Percentiles rank a stretch among this genome's conserved stretches.
Evolutionary conservation across 2,113 vertebrate species (phyloP).

Genomic region (Ictalurus furcatus): DNA sequence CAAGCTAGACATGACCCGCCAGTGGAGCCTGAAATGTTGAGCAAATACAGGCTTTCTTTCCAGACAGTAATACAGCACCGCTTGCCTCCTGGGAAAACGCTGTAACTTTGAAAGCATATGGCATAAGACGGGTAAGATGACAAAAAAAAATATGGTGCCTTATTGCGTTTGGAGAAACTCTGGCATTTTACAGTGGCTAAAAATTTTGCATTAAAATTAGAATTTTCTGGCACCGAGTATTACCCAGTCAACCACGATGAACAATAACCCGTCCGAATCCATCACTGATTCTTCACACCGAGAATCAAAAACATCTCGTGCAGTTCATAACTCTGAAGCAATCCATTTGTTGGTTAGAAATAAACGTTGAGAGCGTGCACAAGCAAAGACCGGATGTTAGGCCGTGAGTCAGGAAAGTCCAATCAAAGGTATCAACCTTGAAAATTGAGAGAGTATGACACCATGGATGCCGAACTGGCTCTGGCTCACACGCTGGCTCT

Average conservation of each 20-base stretch:
- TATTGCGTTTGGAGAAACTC: neutral
- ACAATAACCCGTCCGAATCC: neutral
- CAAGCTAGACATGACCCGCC: slow-evolving; percentile 27
- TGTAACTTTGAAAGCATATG: neutral
- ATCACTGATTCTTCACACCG: neutral
- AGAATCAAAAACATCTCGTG: slow-evolving; percentile 20
- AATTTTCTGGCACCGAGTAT: slow-evolving; percentile 14
- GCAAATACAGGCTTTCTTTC: slow-evolving; percentile 15
- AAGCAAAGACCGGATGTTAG: neutral
- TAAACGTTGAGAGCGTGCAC: neutral
- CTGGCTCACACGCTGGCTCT: slow-evolving; percentile 24
- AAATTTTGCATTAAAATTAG: slow-evolving; percentile 18
- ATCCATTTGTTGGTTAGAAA: neutral
- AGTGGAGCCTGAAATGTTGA: slow-evolving; percentile 23
- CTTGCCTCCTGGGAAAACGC: neutral
- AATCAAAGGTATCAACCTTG: slow-evolving; percentile 22
- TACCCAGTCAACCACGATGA: neutral
- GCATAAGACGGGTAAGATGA: neutral
- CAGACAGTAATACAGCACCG: slow-evolving; percentile 2
- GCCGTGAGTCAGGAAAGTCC: neutral
- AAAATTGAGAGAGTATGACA: slow-evolving; percentile 33
- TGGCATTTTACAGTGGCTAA: neutral
- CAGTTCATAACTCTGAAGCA: neutral
- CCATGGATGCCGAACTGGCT: slow-evolving; percentile 40
- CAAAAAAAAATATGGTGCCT: neutral